Conservation (phyloP, 2,113 vertebrate species). For the Pterocles orientalis region DNA sequence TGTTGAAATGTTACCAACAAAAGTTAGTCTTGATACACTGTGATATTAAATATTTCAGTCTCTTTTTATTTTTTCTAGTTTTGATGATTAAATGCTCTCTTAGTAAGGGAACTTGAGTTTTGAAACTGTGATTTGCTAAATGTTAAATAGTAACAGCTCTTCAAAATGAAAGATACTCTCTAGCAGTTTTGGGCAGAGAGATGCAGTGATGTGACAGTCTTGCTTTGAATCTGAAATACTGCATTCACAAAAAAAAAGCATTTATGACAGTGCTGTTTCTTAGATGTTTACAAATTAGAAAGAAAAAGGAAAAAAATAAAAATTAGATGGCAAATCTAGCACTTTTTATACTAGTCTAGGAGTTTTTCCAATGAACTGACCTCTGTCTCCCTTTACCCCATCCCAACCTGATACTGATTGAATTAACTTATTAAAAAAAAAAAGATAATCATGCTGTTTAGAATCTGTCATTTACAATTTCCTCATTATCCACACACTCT, state of each 20-base stretch:
- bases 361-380: neutral
- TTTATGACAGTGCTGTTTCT: neutral
- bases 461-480: slow-evolving; percentile 52
- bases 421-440: slow-evolving; percentile 1
- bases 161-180: neutral
- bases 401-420: neutral
- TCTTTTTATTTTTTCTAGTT: neutral
- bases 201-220: neutral
- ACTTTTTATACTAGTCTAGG: neutral
- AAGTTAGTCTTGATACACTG: neutral
- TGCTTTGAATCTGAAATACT: neutral
- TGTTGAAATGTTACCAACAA: neutral
- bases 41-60: neutral
- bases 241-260: neutral
- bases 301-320: neutral
- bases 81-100: neutral
- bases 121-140: neutral
- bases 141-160: neutral
- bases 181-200: neutral
- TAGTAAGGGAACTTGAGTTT: neutral
- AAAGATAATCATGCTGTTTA: neutral
- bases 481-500: neutral
- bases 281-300: neutral
- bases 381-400: neutral
- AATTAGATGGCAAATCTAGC: neutral